A percentile compares a stretch with the other conserved stretches of the same genome.
Evolutionary conservation across 2,113 vertebrate genomes (phyloP).

Genomic region (Crocuta crocuta): DNA sequence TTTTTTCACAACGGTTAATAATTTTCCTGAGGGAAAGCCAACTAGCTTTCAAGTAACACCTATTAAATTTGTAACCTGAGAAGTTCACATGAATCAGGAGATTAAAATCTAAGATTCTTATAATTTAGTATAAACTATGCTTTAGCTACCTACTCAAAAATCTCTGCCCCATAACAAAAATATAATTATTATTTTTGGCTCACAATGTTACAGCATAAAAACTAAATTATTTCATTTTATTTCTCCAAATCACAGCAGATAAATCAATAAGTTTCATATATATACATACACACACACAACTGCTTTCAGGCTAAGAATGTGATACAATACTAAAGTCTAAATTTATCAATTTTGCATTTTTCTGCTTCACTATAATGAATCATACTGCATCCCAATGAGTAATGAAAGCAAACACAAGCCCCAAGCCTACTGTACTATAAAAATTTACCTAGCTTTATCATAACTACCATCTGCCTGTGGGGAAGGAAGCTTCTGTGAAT

Average conservation of each 20-base stretch:
- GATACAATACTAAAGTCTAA: constrained; percentile 37
- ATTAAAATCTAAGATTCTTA: constrained; percentile 55
- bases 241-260: constrained; percentile 33
- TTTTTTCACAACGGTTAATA: constrained; percentile 27
- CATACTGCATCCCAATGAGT: neutral
- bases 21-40: constrained; percentile 19
- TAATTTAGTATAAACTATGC: constrained; percentile 2
- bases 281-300: neutral
- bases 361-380: constrained; percentile 17
- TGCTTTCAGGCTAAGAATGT: constrained; percentile 16
- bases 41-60: constrained; percentile 1
- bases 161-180: constrained; percentile 37
- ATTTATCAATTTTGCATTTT: constrained; percentile 44
- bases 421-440: neutral
- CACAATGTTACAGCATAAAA: constrained; percentile 9
- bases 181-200: constrained; percentile 39
- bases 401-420: constrained; percentile 27
- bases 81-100: neutral
- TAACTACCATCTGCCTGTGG: constrained; percentile 29
- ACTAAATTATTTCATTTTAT: constrained; percentile 53
- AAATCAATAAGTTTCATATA: constrained; percentile 23
- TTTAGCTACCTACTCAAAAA: constrained; percentile 58
- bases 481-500: constrained; percentile 23
- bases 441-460: constrained; percentile 30
- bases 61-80: constrained; percentile 51